Evolutionary conservation across 2,888 invertebrate genomes (phyloP).

Genomic region (Amblyjoppa fuscipennis): DNA sequence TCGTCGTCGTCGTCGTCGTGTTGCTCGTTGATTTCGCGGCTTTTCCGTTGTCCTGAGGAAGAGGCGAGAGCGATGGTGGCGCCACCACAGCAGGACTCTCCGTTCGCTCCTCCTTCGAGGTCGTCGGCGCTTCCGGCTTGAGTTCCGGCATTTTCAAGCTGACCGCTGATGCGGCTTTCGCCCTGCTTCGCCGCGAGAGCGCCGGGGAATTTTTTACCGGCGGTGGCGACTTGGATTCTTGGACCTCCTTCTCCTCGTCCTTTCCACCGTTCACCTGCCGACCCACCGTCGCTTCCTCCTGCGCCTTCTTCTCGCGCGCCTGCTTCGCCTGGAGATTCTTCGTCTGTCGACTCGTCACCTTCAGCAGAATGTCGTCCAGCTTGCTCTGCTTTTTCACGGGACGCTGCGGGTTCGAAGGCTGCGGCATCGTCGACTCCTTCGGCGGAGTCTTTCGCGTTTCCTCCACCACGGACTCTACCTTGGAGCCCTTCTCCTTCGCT

Average conservation of each 20-base stretch:
- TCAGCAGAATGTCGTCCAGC: constrained; percentile 82
- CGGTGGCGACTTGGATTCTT: constrained; percentile 45
- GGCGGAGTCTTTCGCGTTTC: constrained; percentile 70
- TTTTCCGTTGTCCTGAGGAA: constrained; percentile 61
- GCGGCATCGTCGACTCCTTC: constrained; percentile 64
- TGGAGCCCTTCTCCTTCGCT: constrained; percentile 77
- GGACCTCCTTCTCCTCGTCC: constrained; percentile 74
- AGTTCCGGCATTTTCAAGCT: constrained; percentile 72
- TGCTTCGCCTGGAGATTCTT: constrained; percentile 80
- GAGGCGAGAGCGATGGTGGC: constrained; percentile 72
- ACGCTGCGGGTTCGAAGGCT: constrained; percentile 67
- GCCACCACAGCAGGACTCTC: constrained; percentile 74
- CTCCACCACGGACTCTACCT: constrained; percentile 67
- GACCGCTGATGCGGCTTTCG: constrained; percentile 67
- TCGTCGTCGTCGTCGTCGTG: constrained; percentile 33
- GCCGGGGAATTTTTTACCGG: constrained; percentile 55
- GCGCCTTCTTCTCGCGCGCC: constrained; percentile 78
- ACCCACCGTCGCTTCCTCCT: constrained; percentile 69
- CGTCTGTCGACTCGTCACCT: constrained; percentile 81
- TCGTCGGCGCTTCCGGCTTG: constrained; percentile 68
- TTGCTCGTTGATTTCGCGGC: constrained; percentile 5
- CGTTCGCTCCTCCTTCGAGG: constrained; percentile 67
- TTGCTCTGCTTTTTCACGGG: constrained; percentile 81
- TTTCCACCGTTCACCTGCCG: constrained; percentile 77
- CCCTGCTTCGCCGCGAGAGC: constrained; percentile 60